Base-by-base conservation (phyloP, 2,113 vertebrate species). In the Aspidoscelis tigris region DNA sequence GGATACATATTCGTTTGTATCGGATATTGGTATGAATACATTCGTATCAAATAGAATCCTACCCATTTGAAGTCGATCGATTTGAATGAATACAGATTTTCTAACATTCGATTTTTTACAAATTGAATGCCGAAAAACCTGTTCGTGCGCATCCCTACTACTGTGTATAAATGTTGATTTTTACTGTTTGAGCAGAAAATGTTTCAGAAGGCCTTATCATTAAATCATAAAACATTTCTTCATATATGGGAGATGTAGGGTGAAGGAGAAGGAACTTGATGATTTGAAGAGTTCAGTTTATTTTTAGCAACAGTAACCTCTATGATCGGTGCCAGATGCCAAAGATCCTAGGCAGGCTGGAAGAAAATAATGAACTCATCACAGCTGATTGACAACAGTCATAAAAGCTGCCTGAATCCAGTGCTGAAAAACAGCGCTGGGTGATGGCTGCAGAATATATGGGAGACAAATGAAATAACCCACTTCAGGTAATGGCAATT, bases 401-500 rank as follows among this genome's bases (percentile, higher is more conserved):
- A 50, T 80, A 44, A 80, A 75, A 1, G n/a, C 21, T 79, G 21
- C 41, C 64, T 80, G 43, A 68, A 50, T 20, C 64, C 12, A 1
- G 16, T 68, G 24, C 43, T 68, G 43, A 26, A 14, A 65, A 79
- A 53, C 22, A 76, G 20, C 78, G 43, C 75, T 4, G 55, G 12
- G 26, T 41, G 70, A 81, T 43, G 72, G 83, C 4, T 4, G 24
- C 50, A 66, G 78, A 87, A 22, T 1, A 0, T 16, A 70, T 0
- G 0, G 86, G 69, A 87, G n/a, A 78, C 33, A 88, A 89, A 88
- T 0, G 89, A 87, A 47, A 64, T 47, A 66, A 88, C 79, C 20
- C n/a, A 16, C 53, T 43, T 81, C 77, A 55, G 24, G 24, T 82
- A 76, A 47, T 0, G 0, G 53, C 73, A 86, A 69, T 82, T 86